Evolutionary conservation across 2,888 invertebrate species (phyloP), one percentile per base, ranked within the genome.

Genomic region (Lepidocyrtinus sp.): DNA sequence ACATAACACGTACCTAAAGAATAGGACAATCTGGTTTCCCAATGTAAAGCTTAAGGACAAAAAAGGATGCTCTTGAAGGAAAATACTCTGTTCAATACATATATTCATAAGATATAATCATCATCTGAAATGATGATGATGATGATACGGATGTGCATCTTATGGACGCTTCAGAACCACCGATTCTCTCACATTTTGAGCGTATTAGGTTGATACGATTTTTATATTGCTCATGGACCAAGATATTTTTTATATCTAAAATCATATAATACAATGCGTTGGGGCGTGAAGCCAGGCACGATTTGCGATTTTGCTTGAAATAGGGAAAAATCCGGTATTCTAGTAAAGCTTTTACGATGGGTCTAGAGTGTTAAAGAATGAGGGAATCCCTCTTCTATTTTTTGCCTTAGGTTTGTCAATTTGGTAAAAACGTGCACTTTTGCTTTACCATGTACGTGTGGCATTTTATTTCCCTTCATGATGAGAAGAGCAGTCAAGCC

Each of bases 341-440:
- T 36, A 36, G 5, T 36, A 5, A 36, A 36, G 36, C 36, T 36
- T n/a, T 36, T 36, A 36, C 36, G 36, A 36, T 36, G 36, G 5
- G 36, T n/a, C n/a, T 36, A 36, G 12, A 5, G 36, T 36, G 36
- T 12, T 36, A 36, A 36, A 36, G 36, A 36, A 36, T 5, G 36
- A 5, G 36, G 12, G 36, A 36, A 36, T 50, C 46, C 19, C 21
- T 63, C 63, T 17, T 17, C 1, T 9, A 24, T 74, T 65, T n/a
- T n/a, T 71, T 77, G 67, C 77, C 72, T 61, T 67, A 67, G 73
- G 78, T 73, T 68, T 73, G 73, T 73, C 73, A 78, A 78, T 78
- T 78, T 78, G 63, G 78, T 62, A 27, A 68, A 72, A 73, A 73
- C 73, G 78, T 73, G 70, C 36, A 50, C 26, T 63, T 24, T 24